These are phyloP conservation scores for Caenorhabditis elegans DNA, from an alignment of 1,140 invertebrate genomes.

Conservation along the genomic window WBcel235 BX284602.5:9946501-9947000, in stretches of 20 bases:
- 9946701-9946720: slow-evolving; percentile 41
- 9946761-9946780: slow-evolving; percentile 40
- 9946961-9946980: slow-evolving; percentile 26
- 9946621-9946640: slow-evolving; percentile 44
- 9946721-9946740: slow-evolving; percentile 40
- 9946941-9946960: slow-evolving; percentile 19
- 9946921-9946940: slow-evolving; percentile 38
- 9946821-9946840: not conserved
- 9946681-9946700: slow-evolving; percentile 43
- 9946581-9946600: slow-evolving; percentile 16
- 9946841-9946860: slow-evolving; percentile 40
- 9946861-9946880: slow-evolving; percentile 23
- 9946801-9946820: not conserved
- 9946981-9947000: slow-evolving; percentile 19
- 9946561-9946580: slow-evolving; percentile 33
- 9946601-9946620: slow-evolving; percentile 24
- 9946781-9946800: slow-evolving; percentile 38
- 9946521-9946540: slow-evolving; percentile 43
- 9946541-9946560: slow-evolving; percentile 40
- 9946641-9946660: slow-evolving; percentile 47
- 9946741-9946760: slow-evolving; percentile 37
- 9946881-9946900: slow-evolving; percentile 24
- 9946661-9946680: slow-evolving; percentile 40
- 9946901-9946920: slow-evolving; percentile 8
- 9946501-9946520: too few relatives aligned